These are phyloP conservation scores for Neopipo cinnamomea DNA, from an alignment of 2,113 vertebrate species.

Conservation along the genomic window DNA sequence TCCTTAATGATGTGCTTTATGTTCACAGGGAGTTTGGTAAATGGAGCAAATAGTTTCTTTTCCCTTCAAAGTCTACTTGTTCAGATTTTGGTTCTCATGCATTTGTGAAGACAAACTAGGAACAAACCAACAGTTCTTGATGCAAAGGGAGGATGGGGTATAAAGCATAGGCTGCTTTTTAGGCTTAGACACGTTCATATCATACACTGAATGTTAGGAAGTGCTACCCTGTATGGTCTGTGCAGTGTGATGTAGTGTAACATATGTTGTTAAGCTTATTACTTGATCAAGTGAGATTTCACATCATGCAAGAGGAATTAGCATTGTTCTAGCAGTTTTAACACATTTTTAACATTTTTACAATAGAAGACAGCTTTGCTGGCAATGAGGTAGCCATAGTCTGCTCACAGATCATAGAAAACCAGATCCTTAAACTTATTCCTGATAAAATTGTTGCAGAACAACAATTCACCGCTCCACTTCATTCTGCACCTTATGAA, in stretches of 20 bases:
- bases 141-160: background rate
- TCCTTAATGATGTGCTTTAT: background rate
- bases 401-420: background rate
- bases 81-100: background rate
- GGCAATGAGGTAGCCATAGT: background rate
- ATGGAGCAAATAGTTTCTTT: background rate
- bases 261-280: background rate
- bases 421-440: background rate
- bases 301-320: background rate
- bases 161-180: background rate
- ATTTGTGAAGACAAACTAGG: background rate
- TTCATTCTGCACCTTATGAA: background rate
- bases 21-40: background rate
- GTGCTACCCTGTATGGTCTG: background rate
- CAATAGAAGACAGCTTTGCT: background rate
- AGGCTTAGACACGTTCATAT: background rate
- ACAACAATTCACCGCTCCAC: background rate
- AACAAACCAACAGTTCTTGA: background rate
- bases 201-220: background rate
- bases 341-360: background rate
- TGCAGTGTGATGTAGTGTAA: background rate
- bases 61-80: background rate
- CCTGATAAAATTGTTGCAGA: background rate
- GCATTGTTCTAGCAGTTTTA: background rate
- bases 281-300: background rate